Conservation (phyloP, 2,797 vertebrate genomes). For the Rhabdomys pumilio region DNA sequence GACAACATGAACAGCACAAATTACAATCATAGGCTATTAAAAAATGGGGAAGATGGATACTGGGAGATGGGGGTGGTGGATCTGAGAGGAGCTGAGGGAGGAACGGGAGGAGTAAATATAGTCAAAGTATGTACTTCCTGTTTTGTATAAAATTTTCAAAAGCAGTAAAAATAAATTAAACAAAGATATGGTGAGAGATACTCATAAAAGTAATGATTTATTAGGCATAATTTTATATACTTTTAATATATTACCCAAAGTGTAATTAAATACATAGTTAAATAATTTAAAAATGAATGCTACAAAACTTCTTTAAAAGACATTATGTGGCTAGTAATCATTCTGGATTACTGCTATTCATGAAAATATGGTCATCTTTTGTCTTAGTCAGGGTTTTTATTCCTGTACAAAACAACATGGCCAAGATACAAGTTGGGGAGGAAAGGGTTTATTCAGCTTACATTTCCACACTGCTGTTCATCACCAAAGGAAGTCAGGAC, state of each 20-base stretch:
- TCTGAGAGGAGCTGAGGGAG: not conserved
- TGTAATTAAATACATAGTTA: not conserved
- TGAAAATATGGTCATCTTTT: not conserved
- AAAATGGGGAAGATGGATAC: not conserved
- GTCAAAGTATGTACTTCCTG: not conserved
- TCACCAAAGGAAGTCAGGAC: too few species aligned
- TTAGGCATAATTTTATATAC: not conserved
- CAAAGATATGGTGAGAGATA: not conserved
- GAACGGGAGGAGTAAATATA: not conserved
- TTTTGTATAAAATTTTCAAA: not conserved
- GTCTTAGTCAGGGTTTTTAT: too few species aligned
- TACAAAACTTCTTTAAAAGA: not conserved
- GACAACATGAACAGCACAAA: not conserved
- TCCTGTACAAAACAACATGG: too few species aligned
- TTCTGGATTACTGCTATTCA: not conserved
- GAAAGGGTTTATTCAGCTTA: too few species aligned
- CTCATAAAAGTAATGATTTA: slow-evolving; percentile 2
- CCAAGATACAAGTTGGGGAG: too few species aligned
- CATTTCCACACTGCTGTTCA: too few species aligned
- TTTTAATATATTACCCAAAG: not conserved
- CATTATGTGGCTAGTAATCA: not conserved
- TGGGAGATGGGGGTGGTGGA: not conserved
- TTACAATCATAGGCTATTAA: not conserved
- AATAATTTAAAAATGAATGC: not conserved
- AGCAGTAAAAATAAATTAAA: not conserved